Evolutionary conservation across 2,888 invertebrate species (phyloP).

Genomic region (Tanypteryx hageni): DNA sequence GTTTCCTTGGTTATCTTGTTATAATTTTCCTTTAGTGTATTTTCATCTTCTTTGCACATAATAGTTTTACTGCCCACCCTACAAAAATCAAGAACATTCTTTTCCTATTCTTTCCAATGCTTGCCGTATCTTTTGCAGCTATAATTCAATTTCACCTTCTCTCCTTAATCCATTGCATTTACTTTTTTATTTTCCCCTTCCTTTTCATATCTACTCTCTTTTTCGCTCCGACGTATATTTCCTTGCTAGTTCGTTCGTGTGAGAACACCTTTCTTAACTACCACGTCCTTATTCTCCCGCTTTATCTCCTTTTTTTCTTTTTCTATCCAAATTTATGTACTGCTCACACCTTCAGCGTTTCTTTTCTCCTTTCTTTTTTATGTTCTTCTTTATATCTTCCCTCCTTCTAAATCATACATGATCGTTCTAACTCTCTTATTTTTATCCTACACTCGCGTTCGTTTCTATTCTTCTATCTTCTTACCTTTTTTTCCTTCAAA

Average conservation of each 20-base stretch:
- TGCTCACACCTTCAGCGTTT: not conserved
- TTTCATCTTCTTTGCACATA: no score
- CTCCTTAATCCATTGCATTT: not conserved
- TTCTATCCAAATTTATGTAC: not conserved
- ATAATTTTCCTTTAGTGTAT: no score
- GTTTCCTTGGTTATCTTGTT: no score
- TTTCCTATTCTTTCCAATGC: not conserved
- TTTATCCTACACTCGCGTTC: not conserved
- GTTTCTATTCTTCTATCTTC: not conserved
- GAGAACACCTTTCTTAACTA: no score
- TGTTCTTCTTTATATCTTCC: not conserved
- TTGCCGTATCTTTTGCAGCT: no score
- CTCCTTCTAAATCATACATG: not conserved
- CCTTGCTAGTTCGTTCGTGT: no score
- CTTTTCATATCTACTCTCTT: no score
- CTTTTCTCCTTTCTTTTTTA: not conserved
- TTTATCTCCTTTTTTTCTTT: not conserved
- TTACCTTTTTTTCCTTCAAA: not conserved
- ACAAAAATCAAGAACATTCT: not conserved
- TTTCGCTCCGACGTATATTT: no score
- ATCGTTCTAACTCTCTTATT: not conserved
- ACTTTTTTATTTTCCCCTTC: no score
- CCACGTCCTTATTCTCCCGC: no score
- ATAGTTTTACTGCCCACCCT: not conserved
- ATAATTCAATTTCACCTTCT: not conserved